These are phyloP conservation scores for Drosophila maculinotata DNA, from an alignment of 2,888 invertebrate species.

Conservation along the genomic window DNA sequence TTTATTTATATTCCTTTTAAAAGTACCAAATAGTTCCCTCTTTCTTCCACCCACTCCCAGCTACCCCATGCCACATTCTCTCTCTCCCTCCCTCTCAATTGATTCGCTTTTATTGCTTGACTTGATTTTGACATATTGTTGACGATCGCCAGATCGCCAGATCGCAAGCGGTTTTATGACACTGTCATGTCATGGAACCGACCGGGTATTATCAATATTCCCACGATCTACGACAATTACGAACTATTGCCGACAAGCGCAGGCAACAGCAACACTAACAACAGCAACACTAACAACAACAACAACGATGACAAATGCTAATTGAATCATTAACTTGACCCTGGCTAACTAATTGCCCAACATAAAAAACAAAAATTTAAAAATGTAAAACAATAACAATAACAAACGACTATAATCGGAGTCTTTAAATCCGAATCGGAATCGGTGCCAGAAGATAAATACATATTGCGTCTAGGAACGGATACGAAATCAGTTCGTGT, in stretches of 20 bases:
- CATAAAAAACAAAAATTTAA: conserved; percentile 56
- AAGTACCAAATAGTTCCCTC: too few relatives aligned
- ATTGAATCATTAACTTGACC: conserved; percentile 77
- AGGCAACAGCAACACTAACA: conserved; percentile 3
- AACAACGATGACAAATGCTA: conserved; percentile 72
- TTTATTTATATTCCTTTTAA: too few relatives aligned
- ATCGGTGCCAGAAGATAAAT: conserved; percentile 34
- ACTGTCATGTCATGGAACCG: conserved; percentile 36
- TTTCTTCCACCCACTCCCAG: not conserved
- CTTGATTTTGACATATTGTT: conserved; percentile 28
- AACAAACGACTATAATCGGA: conserved; percentile 27
- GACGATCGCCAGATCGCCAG: conserved; percentile 23
- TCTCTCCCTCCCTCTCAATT: not conserved
- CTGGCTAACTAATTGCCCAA: conserved; percentile 71
- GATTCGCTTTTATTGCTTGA: not conserved
- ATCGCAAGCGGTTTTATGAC: conserved; percentile 11
- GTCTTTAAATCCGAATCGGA: conserved; percentile 27
- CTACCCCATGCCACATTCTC: not conserved
- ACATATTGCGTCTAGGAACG: conserved; percentile 17
- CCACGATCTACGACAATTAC: conserved; percentile 75
- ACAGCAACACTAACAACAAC: not conserved
- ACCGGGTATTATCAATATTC: conserved; percentile 65
- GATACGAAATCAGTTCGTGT: conserved; percentile 16
- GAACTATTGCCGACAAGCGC: conserved; percentile 38
- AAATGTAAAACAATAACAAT: conserved; percentile 26